phyloP scores from a whole-genome alignment of 35 echinoderm and acorn worm species.

The Eucidaris tribuloides region DNA sequence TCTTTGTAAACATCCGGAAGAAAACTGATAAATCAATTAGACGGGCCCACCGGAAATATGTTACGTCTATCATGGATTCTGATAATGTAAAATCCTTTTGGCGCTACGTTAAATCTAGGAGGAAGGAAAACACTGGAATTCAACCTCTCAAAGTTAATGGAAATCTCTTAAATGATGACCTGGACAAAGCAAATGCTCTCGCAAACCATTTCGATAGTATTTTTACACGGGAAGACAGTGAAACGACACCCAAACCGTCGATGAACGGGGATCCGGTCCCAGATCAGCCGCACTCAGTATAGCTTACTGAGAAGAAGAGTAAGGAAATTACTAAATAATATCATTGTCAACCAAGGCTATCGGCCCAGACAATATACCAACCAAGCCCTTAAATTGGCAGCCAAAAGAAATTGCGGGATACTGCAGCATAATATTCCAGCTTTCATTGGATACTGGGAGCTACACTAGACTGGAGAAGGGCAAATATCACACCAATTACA shows the following conservation, averaged over 20 bases:
- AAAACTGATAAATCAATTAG: not conserved
- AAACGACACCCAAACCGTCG: not conserved
- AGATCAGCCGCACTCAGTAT: not conserved
- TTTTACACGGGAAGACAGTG: conserved; percentile 22
- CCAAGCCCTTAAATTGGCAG: too few species aligned
- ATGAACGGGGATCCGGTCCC: not conserved
- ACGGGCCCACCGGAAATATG: not conserved
- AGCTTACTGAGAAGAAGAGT: too few species aligned
- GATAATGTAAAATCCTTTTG: conserved; percentile 11
- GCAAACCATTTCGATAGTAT: conserved; percentile 6
- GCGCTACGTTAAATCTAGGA: conserved; percentile 24
- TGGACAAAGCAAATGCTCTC: conserved; percentile 19
- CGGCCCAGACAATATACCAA: too few species aligned
- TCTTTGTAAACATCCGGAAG: too few species aligned
- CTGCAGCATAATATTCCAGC: too few species aligned
- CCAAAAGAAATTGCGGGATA: too few species aligned
- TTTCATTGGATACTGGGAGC: too few species aligned
- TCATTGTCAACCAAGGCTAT: too few species aligned
- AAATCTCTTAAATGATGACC: not conserved
- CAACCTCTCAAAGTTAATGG: not conserved
- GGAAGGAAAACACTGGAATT: not conserved
- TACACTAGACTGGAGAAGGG: too few species aligned
- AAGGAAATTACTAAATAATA: too few species aligned
- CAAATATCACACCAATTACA: too few species aligned
- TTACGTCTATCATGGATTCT: not conserved